Base-by-base conservation (phyloP, 2,113 vertebrate species). In the Gymnocephalus cernua region DNA sequence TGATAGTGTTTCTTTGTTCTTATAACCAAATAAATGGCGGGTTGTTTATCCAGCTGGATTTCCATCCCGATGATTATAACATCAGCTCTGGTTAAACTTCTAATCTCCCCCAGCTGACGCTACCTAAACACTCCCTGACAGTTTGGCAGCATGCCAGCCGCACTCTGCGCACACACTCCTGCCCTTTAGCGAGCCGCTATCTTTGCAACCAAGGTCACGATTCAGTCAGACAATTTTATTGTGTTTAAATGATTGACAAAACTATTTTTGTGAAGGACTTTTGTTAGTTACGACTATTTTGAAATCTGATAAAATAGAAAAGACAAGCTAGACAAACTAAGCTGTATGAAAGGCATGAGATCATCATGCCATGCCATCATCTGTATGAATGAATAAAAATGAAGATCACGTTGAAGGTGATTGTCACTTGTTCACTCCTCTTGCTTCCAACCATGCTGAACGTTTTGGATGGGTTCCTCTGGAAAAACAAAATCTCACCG, bases 41-140 rank as follows among this genome's bases (percentile, higher is more conserved):
- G 38, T 61, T 76, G 53, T 79, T 91, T 72, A 73, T 71, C 12
- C 48, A 79, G 77, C 63, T 68, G 74, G 67, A 72, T 29, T 57
- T 38, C 56, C 68, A 65, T 76, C 16, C 2, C 59, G 48, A 19
- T 82, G 61, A 86, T 86, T 83, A 74, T 10, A 74, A 58, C 77
- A 84, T 92, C 77, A 80, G 68, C 48, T 80, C 73, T 74, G 35
- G 81, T 83, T 88, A 74, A 85, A 82, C 65, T 85, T 87, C 87
- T 82, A 81, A 77, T 59, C 48, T 23, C 45, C 74, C 71, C 74
- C 72, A n/a, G 68, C 63, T 84, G 89, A 89, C 72, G 32, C 58
- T 38, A 84, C 59, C 75, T 74, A 86, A 89, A 86, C 63, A 70
- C 78, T 44, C 35, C 56, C 73, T 82, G 85, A 87, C 80, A 90